phyloP scores from a whole-genome alignment of 2,797 vertebrate genomes.

The Chiloscyllium punctatum region DNA sequence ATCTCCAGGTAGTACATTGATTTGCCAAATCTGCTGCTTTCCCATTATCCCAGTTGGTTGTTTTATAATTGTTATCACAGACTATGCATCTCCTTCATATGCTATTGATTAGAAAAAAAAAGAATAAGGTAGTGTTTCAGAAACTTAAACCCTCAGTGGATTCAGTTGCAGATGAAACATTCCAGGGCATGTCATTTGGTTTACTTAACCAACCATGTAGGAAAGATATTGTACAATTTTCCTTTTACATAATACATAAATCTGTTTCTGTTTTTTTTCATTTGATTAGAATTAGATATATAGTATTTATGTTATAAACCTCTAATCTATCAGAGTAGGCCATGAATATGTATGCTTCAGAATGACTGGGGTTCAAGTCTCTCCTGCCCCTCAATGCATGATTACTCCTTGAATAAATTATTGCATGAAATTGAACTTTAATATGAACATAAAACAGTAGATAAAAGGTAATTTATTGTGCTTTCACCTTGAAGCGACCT shows the following conservation, averaged over 20 bases:
- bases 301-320: background rate
- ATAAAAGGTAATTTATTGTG: constrained; percentile 33
- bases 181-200: constrained; percentile 16
- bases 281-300: constrained; percentile 35
- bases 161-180: constrained; percentile 17
- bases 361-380: background rate
- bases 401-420: constrained; percentile 23
- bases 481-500: constrained; percentile 32
- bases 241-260: constrained; percentile 21
- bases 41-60: constrained; percentile 19
- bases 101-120: constrained; percentile 21
- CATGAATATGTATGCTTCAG: constrained; percentile 24
- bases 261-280: constrained; percentile 26
- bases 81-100: constrained; percentile 30
- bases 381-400: background rate
- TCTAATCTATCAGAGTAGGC: constrained; percentile 3
- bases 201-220: constrained; percentile 34
- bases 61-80: constrained; percentile 29
- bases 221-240: constrained; percentile 37
- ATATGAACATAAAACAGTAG: constrained; percentile 23
- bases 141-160: constrained; percentile 19
- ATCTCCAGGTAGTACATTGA: constrained; percentile 4
- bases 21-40: constrained; percentile 18
- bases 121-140: constrained; percentile 24
- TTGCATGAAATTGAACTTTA: constrained; percentile 31